phyloP scores from a whole-genome alignment of 2,888 invertebrate genomes.

The Habrosyne pyritoides region DNA sequence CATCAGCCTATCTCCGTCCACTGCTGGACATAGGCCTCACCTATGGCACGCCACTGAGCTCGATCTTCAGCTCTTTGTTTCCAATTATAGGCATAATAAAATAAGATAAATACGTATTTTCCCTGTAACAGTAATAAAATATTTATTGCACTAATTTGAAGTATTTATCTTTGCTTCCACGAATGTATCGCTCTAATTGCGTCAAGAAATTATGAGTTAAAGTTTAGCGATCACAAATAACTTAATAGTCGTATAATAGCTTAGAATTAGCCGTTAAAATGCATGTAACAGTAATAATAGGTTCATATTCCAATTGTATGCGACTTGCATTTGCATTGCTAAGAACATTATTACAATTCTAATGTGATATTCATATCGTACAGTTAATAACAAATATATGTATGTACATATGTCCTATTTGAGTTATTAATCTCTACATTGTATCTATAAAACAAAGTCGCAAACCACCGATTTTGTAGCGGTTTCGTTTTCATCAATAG shows the following conservation, averaged over 20 bases:
- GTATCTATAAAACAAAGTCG: no score
- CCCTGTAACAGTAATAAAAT: neutral
- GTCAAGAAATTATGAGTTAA: conserved; percentile 18
- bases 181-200: neutral
- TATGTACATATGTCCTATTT: conserved; percentile 12
- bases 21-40: no score
- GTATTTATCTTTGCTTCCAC: neutral
- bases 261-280: conserved; percentile 18
- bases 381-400: conserved; percentile 14
- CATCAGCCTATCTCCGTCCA: no score
- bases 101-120: neutral
- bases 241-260: conserved; percentile 36
- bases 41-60: no score
- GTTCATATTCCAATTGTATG: conserved; percentile 40
- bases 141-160: neutral
- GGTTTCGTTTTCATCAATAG: no score
- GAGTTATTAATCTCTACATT: no score
- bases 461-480: no score
- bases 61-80: no score
- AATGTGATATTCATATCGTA: conserved; percentile 31
- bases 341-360: conserved; percentile 36
- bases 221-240: conserved; percentile 34
- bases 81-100: neutral
- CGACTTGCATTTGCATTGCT: conserved; percentile 46
- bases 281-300: conserved; percentile 13